These are phyloP conservation scores for Thermophis baileyi DNA, from an alignment of 2,113 vertebrate species.

Conservation along the genomic window DNA sequence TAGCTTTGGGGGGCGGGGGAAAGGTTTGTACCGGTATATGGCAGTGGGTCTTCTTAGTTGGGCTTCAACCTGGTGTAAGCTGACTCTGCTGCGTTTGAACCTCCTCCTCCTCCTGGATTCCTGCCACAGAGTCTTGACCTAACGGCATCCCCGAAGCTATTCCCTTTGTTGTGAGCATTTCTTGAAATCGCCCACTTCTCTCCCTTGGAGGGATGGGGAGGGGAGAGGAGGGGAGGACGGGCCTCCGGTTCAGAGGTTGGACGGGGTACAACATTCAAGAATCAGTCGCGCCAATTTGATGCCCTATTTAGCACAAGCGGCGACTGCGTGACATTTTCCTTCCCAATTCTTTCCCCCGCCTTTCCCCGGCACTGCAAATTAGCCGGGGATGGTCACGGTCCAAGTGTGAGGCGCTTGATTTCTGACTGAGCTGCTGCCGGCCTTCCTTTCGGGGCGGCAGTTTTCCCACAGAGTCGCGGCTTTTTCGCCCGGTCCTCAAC, in stretches of 20 bases:
- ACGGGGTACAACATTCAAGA: conserved; percentile 72
- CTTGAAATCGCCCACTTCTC: not conserved
- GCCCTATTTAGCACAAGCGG: conserved; percentile 83
- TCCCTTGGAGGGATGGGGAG: conserved; percentile 32
- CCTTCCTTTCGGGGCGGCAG: conserved; percentile 71
- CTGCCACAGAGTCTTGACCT: not conserved
- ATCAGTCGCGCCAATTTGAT: conserved; percentile 89
- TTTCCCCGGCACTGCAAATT: conserved; percentile 88
- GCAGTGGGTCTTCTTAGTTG: not conserved
- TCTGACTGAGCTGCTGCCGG: conserved; percentile 76
- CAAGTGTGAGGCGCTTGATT: conserved; percentile 81
- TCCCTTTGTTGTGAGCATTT: not conserved
- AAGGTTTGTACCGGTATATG: not conserved
- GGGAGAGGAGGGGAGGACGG: conserved; percentile 42
- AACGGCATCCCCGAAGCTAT: not conserved
- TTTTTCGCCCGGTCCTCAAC: conserved; percentile 70
- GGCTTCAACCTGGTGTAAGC: not conserved
- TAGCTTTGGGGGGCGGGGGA: not conserved
- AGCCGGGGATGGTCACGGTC: conserved; percentile 85
- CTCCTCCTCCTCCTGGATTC: not conserved
- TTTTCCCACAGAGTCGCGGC: conserved; percentile 82
- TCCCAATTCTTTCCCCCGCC: conserved; percentile 56
- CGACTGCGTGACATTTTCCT: conserved; percentile 81
- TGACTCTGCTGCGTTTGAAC: not conserved
- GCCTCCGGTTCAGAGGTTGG: conserved; percentile 75